A percentile compares a stretch with the other conserved stretches of the same genome.
Conservation (phyloP, 2,113 vertebrate species). For the Syrrhaptes paradoxus region DNA sequence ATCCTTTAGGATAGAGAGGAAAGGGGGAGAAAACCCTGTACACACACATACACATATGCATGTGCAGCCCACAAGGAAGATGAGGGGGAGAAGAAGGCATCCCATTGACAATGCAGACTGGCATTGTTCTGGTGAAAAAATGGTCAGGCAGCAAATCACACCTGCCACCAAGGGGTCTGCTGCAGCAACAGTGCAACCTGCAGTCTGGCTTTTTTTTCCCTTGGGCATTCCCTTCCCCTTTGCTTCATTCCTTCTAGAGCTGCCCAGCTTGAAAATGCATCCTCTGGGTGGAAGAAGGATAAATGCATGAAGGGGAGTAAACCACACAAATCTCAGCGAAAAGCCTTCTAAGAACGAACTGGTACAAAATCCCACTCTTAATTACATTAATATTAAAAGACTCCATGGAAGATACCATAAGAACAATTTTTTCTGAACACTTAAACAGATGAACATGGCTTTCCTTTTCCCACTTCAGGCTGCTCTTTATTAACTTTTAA, state of each 20-base stretch:
- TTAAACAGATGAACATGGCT: not conserved
- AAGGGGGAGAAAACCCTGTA: not conserved
- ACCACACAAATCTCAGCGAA: not conserved
- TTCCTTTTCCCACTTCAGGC: conserved; percentile 1
- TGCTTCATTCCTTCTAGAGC: not conserved
- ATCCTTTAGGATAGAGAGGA: not conserved
- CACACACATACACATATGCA: rapidly evolving
- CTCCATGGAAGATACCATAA: not conserved
- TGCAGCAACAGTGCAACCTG: not conserved
- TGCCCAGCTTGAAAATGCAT: not conserved
- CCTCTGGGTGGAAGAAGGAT: not conserved
- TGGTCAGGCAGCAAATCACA: not conserved
- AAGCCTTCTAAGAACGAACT: not conserved
- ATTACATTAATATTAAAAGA: conserved; percentile 30
- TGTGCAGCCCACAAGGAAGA: not conserved
- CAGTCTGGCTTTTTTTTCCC: not conserved
- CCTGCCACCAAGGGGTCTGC: not conserved
- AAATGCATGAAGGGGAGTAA: not conserved
- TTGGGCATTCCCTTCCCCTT: not conserved
- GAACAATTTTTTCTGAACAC: not conserved
- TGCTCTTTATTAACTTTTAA: conserved; percentile 9
- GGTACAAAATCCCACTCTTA: not conserved
- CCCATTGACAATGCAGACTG: not conserved
- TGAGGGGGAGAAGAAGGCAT: not conserved
- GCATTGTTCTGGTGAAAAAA: not conserved